Conservation (phyloP, 2,797 vertebrate species). For the Hippoglossus hippoglossus region DNA sequence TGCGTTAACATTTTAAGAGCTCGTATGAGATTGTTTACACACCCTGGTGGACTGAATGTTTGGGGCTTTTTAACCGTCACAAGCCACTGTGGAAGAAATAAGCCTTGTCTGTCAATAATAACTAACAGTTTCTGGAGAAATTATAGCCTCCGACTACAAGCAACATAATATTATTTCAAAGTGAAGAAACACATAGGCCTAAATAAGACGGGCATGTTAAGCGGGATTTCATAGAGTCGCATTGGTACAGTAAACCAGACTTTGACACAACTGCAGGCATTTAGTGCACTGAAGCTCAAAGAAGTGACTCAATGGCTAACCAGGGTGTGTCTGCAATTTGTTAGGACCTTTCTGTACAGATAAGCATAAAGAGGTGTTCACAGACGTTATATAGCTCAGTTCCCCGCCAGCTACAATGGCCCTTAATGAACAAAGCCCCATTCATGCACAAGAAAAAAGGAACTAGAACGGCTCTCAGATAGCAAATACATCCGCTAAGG, state of each 20-base stretch:
- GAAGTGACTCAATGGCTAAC: constrained; percentile 31
- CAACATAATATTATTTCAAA: constrained; percentile 26
- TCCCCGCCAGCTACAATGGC: background rate
- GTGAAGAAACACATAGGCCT: constrained; percentile 15
- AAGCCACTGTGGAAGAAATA: constrained; percentile 38
- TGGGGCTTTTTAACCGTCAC: constrained; percentile 51
- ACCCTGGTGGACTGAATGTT: constrained; percentile 46
- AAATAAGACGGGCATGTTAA: constrained; percentile 33
- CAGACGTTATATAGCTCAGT: constrained; percentile 5
- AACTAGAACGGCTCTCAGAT: no score
- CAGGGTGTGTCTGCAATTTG: constrained; percentile 18
- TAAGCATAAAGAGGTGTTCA: constrained; percentile 26
- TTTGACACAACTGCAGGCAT: constrained; percentile 23
- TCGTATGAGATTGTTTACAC: constrained; percentile 47
- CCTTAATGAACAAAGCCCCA: background rate
- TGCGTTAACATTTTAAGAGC: constrained; percentile 33
- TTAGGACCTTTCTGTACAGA: constrained; percentile 4
- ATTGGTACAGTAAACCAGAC: constrained; percentile 7
- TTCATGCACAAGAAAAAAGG: no score
- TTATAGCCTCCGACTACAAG: constrained; percentile 31
- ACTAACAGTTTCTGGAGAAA: constrained; percentile 27
- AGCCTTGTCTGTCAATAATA: constrained; percentile 22
- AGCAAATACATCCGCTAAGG: no score
- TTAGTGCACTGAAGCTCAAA: constrained; percentile 13
- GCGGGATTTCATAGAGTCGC: constrained; percentile 1